Evolutionary conservation across 2,797 vertebrate species (phyloP).

Genomic region (Notamacropus eugenii): DNA sequence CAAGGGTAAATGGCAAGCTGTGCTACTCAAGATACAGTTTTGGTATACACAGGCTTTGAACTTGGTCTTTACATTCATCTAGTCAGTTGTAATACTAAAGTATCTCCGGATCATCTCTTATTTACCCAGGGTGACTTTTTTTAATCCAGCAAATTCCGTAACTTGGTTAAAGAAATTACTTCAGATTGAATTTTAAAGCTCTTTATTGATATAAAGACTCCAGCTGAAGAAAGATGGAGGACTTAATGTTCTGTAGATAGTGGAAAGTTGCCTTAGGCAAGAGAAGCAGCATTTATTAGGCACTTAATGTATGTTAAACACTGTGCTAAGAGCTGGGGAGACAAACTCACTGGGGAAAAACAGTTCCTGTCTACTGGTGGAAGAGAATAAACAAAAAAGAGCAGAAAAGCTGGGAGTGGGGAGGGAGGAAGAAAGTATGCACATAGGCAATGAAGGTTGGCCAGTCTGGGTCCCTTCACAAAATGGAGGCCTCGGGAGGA

Average conservation of each 20-base stretch:
- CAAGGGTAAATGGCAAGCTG: not conserved
- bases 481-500: not conserved
- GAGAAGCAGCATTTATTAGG: not conserved
- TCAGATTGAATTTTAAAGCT: not conserved
- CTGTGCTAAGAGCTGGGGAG: not conserved
- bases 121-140: not conserved
- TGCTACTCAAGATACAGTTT: not conserved
- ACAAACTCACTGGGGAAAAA: not conserved
- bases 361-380: not conserved
- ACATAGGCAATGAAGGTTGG: not conserved
- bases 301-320: not conserved
- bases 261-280: not conserved
- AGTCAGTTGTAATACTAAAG: not conserved
- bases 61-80: not conserved
- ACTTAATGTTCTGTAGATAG: not conserved
- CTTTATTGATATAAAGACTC: not conserved
- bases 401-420: not conserved
- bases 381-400: not conserved
- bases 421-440: not conserved
- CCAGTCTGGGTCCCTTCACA: not conserved
- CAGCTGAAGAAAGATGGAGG: not conserved
- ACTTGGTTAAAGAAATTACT: not conserved
- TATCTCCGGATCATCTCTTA: conserved; percentile 7
- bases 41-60: not conserved
- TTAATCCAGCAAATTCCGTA: not conserved